Percentiles rank a stretch among this genome's conserved stretches.
Conservation (phyloP, 2,113 vertebrate species). For the Lycaon pictus region DNA sequence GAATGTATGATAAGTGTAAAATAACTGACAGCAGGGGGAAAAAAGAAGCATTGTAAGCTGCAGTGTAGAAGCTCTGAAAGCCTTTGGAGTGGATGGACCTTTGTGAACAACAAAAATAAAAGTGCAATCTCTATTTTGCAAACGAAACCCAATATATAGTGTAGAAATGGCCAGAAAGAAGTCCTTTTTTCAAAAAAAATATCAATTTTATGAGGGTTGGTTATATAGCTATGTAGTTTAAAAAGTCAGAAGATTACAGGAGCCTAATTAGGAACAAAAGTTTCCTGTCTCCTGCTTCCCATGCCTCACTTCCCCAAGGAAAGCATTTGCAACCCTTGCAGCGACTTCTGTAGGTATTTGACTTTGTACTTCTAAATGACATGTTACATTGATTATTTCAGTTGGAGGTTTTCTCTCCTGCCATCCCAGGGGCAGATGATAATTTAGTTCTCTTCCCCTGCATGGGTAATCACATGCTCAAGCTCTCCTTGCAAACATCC, state of each 20-base stretch:
- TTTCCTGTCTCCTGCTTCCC: not conserved
- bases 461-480: not conserved
- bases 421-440: not conserved
- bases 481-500: not conserved
- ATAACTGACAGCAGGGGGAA: not conserved
- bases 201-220: constrained; percentile 34
- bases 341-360: not conserved
- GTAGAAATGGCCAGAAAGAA: constrained; percentile 6
- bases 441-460: not conserved
- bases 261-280: not conserved
- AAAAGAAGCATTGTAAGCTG: not conserved
- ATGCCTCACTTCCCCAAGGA: not conserved
- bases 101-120: not conserved
- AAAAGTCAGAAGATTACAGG: not conserved
- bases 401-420: not conserved
- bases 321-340: not conserved
- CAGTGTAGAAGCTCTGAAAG: not conserved
- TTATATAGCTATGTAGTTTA: not conserved
- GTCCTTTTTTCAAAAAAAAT: not conserved
- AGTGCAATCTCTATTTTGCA: not conserved
- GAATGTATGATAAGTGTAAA: not conserved
- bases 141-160: not conserved
- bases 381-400: not conserved
- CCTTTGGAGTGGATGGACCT: not conserved
- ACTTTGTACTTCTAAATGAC: not conserved